Conservation (phyloP, 1,140 invertebrate species). For the Panulirus ornatus region DNA sequence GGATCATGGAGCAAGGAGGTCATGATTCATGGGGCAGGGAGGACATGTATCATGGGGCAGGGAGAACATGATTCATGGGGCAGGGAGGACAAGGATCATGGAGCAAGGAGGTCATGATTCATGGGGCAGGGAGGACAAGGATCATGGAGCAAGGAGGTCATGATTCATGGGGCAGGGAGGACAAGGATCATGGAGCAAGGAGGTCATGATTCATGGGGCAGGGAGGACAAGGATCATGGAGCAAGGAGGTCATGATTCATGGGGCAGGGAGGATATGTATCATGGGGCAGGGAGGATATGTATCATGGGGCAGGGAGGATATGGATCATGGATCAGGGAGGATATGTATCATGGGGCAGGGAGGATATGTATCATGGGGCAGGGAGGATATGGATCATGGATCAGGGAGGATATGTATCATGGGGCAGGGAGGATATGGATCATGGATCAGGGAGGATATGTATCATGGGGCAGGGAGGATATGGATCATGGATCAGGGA, state of each 20-base stretch:
- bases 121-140: neutral
- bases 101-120: neutral
- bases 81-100: neutral
- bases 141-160: neutral
- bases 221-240: neutral
- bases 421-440: neutral
- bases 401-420: neutral
- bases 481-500: neutral
- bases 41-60: neutral
- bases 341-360: neutral
- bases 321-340: neutral
- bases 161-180: neutral
- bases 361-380: neutral
- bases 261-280: neutral
- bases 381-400: too few relatives aligned
- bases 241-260: too few relatives aligned
- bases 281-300: neutral
- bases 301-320: neutral
- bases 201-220: neutral
- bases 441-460: neutral
- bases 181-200: neutral
- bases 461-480: neutral
- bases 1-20: neutral
- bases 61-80: neutral
- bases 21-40: neutral